Evolutionary conservation across 2,888 invertebrate genomes (phyloP).

Genomic region (Tyria jacobaeae): DNA sequence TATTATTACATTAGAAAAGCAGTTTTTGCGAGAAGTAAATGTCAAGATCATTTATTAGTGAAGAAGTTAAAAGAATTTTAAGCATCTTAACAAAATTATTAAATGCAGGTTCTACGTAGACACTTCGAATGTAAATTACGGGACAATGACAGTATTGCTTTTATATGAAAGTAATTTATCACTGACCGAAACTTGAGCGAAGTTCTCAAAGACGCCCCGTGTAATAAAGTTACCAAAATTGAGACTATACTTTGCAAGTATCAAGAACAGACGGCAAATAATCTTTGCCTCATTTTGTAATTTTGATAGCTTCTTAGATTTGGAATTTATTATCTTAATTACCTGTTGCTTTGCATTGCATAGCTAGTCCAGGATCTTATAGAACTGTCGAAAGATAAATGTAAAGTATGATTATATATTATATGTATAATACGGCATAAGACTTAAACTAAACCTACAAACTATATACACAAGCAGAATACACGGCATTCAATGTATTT

Average conservation of each 20-base stretch:
- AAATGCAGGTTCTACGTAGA: slow-evolving; percentile 13
- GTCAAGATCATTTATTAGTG: background rate
- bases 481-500: too few relatives aligned
- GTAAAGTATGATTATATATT: too few relatives aligned
- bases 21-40: background rate
- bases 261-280: slow-evolving; percentile 23
- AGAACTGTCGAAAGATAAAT: background rate
- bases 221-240: slow-evolving; percentile 55
- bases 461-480: too few relatives aligned
- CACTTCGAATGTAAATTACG: slow-evolving; percentile 39
- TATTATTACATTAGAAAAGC: background rate
- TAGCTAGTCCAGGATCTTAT: background rate
- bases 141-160: slow-evolving; percentile 39
- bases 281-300: slow-evolving; percentile 20
- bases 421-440: too few relatives aligned
- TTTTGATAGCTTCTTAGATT: background rate
- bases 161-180: slow-evolving; percentile 48
- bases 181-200: slow-evolving; percentile 40
- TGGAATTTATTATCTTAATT: background rate
- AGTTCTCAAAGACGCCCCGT: slow-evolving; percentile 32
- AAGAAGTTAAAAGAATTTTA: slow-evolving; percentile 12
- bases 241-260: slow-evolving; percentile 36
- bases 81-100: slow-evolving; percentile 8
- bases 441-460: too few relatives aligned
- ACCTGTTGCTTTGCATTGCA: background rate